Base-by-base conservation (phyloP, 2,888 invertebrate species). In the Xestoiulus laeticollis region DNA sequence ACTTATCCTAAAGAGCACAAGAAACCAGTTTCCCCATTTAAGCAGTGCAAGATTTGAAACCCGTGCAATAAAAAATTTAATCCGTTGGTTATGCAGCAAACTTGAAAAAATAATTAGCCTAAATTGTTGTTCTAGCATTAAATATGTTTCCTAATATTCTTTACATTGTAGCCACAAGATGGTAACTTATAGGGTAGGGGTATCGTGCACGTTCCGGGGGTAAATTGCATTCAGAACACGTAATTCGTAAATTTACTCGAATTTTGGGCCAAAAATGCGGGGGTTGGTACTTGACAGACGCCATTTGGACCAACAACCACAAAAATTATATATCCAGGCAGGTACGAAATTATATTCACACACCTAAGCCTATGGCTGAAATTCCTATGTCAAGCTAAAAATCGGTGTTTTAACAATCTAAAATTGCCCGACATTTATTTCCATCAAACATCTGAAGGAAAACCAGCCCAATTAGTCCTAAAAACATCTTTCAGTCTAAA, bases 111-210 rank as follows among this genome's bases (percentile, higher is more conserved):
- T 78, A 78, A 78, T 78, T 30, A 22, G 78, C 78, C 22, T 22
- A 22, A 30, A 78, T 78, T 78, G 78, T 14, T 78, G 30, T 3
- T 14, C 5, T 26, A 30, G 78, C 30, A 78, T 12, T 78, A 78
- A 78, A 78, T 30, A 30, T 14, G 30, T 30, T 30, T 68, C 68
- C 26, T 26, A 68, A 12, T 78, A 78, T 26, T 0, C n/a, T 5
- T 12, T 14, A 78, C 78, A 78, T 26, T 78, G 78, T 78, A 78
- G 78, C 78, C 78, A 78, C 78, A 78, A 78, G 78, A 78, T 78
- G 78, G 14, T 30, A 26, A 78, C 78, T 30, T 2, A 2, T 16
- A 26, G 12, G 26, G 26, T 12, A 68, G 59, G n/a, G 59, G 59
- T n/a, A n/a, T 59, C 59, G 3, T 14, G 48, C n/a, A 3, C 5